Conservation (phyloP, 2,888 invertebrate genomes). For the Trisateles emortualis region DNA sequence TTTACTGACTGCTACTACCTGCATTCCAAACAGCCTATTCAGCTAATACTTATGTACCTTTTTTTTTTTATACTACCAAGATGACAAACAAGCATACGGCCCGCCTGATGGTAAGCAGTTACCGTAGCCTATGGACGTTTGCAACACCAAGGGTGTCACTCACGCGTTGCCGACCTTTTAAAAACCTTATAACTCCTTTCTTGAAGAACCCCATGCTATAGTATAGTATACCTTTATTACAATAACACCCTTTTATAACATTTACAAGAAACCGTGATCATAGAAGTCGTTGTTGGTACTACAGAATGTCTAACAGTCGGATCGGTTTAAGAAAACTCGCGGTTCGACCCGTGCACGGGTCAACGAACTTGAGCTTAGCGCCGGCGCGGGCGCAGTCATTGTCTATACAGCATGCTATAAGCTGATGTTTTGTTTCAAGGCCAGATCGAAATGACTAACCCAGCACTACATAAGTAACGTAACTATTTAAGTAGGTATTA, state of each 20-base stretch:
- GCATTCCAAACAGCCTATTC: too few species aligned
- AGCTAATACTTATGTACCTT: background rate
- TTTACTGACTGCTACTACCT: too few species aligned
- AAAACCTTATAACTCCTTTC: too few species aligned
- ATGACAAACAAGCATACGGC: too few species aligned
- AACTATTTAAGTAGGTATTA: slow-evolving; percentile 5
- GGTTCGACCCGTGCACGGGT: slow-evolving; percentile 76
- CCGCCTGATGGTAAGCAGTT: too few species aligned
- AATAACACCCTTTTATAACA: background rate
- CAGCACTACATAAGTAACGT: slow-evolving; percentile 24
- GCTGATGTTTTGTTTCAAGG: slow-evolving; percentile 64
- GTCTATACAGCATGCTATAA: slow-evolving; percentile 69
- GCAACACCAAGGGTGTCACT: too few species aligned
- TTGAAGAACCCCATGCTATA: too few species aligned
- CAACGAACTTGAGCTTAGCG: slow-evolving; percentile 73
- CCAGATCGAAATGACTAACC: slow-evolving; percentile 53
- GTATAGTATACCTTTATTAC: background rate
- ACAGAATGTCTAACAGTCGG: slow-evolving; percentile 81
- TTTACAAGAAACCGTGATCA: background rate
- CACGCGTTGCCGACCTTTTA: too few species aligned
- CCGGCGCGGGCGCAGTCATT: slow-evolving; percentile 81
- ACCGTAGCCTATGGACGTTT: too few species aligned
- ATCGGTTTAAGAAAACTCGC: slow-evolving; percentile 83
- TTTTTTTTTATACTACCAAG: too few species aligned
- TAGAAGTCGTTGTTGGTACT: slow-evolving; percentile 47